Conservation (phyloP, 2,888 invertebrate species). For the Vanessa cardui region DNA sequence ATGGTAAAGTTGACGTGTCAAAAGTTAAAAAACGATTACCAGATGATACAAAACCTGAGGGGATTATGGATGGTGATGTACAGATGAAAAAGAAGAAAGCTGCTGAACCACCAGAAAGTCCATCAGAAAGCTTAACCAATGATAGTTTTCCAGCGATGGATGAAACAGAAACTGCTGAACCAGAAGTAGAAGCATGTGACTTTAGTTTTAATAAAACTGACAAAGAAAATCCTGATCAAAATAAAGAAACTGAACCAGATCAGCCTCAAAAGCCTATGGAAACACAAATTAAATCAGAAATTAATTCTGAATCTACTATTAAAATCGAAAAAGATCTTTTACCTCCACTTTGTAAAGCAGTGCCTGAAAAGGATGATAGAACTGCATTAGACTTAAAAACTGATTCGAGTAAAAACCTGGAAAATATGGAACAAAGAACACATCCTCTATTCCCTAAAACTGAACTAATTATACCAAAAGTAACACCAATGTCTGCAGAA, state of each 20-base stretch:
- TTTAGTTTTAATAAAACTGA: constrained; percentile 77
- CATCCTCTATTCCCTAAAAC: constrained; percentile 79
- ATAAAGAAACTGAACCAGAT: constrained; percentile 66
- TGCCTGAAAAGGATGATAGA: constrained; percentile 69
- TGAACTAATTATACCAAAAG: constrained; percentile 85
- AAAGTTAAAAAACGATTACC: constrained; percentile 84
- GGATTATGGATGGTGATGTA: constrained; percentile 83
- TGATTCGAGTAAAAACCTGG: constrained; percentile 62
- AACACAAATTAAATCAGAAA: constrained; percentile 62
- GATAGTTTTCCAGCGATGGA: constrained; percentile 93
- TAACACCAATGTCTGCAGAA: constrained; percentile 80
- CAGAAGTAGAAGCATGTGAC: constrained; percentile 75
- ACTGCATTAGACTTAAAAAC: constrained; percentile 71
- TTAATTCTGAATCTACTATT: constrained; percentile 58
- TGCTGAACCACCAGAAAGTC: constrained; percentile 86
- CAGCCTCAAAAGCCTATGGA: constrained; percentile 62
- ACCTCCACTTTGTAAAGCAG: constrained; percentile 60
- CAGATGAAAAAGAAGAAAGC: constrained; percentile 81
- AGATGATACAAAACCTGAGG: constrained; percentile 81
- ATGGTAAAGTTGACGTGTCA: constrained; percentile 78
- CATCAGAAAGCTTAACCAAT: constrained; percentile 91
- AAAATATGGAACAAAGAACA: constrained; percentile 62
- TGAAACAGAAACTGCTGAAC: constrained; percentile 82
- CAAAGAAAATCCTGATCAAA: constrained; percentile 68
- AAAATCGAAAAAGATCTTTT: constrained; percentile 72